Percentiles rank a stretch among this genome's conserved stretches.
phyloP scores from a whole-genome alignment of 2,113 vertebrate genomes.

The Odocoileus hemionus region DNA sequence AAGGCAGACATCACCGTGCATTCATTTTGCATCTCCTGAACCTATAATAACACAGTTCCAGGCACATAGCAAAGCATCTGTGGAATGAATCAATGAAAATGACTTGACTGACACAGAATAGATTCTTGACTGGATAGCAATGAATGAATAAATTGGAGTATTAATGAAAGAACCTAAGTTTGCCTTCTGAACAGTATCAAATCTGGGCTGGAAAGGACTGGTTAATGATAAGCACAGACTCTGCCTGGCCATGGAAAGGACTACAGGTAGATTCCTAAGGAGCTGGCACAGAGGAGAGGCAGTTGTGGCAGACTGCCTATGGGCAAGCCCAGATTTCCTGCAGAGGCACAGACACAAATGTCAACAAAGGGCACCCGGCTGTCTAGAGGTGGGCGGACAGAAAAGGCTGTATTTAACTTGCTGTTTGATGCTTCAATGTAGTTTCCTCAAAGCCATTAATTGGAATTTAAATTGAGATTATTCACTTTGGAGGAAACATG shows the following conservation, averaged over 20 bases:
- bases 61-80: background rate
- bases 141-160: background rate
- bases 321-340: constrained; percentile 10
- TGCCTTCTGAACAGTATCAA: background rate
- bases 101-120: background rate
- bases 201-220: background rate
- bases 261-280: background rate
- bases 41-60: background rate
- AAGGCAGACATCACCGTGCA: background rate
- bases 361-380: background rate
- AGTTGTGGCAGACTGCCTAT: background rate
- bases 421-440: background rate
- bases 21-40: background rate
- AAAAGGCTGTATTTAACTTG: background rate
- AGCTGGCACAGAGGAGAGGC: background rate
- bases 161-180: background rate
- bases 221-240: background rate
- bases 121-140: background rate
- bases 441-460: background rate
- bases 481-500: background rate
- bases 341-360: background rate
- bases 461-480: background rate
- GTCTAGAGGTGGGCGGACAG: background rate
- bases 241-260: background rate
- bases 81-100: background rate